Evolutionary conservation across 2,797 vertebrate species (phyloP).

Genomic region (Sparidentex hasta): DNA sequence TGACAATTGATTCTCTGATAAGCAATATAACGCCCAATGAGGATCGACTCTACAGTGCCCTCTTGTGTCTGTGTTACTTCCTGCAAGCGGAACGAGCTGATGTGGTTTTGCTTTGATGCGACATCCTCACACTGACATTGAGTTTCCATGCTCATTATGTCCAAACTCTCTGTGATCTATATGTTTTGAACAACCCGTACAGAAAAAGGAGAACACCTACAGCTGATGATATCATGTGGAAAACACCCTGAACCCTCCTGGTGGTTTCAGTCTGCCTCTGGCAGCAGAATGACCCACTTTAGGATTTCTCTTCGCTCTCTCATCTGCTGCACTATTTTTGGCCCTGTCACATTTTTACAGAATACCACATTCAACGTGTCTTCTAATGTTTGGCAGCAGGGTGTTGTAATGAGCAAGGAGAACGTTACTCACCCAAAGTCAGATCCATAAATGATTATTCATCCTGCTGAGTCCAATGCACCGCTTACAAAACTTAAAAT

Average conservation of each 20-base stretch:
- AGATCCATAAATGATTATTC: neutral
- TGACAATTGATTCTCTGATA: neutral
- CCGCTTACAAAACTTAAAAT: neutral
- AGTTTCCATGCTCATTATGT: neutral
- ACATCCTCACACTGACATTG: neutral
- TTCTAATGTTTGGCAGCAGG: constrained; percentile 17
- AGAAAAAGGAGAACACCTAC: constrained; percentile 37
- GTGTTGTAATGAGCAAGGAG: neutral
- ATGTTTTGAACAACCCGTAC: neutral
- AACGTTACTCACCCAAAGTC: neutral
- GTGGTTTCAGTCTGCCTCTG: constrained; percentile 36
- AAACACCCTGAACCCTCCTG: constrained; percentile 60
- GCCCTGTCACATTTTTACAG: constrained; percentile 3
- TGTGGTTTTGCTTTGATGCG: constrained; percentile 2
- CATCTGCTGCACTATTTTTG: constrained; percentile 14
- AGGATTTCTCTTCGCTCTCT: constrained; percentile 15
- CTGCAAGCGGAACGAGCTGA: constrained; percentile 3
- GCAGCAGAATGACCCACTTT: constrained; percentile 65
- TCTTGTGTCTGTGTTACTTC: constrained; percentile 29
- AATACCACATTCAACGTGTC: constrained; percentile 11
- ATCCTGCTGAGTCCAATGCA: neutral
- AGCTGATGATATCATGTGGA: constrained; percentile 35
- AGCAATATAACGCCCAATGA: neutral
- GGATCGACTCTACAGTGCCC: constrained; percentile 25
- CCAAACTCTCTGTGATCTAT: neutral